phyloP scores from a whole-genome alignment of 1,140 invertebrate genomes.

The Pogonomyrmex barbatus region DNA sequence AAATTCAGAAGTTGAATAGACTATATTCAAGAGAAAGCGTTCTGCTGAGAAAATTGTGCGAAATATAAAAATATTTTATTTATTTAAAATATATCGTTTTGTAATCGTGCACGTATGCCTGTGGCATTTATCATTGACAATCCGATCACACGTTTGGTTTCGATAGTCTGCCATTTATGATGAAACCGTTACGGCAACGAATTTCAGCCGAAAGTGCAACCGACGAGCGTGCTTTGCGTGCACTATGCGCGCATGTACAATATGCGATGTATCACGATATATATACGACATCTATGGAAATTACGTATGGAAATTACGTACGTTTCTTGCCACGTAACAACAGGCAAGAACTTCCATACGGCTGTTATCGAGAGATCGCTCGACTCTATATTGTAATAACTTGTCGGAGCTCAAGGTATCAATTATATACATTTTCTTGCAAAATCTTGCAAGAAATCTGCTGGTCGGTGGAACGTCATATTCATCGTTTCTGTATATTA shows the following conservation, averaged over 20 bases:
- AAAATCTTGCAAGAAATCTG: conserved; percentile 36
- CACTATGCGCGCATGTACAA: conserved; percentile 4
- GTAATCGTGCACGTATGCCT: not conserved
- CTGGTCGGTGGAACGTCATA: not conserved
- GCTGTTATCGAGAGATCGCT: conserved; percentile 44
- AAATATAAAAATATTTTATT: no score
- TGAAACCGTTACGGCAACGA: not conserved
- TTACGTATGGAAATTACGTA: no score
- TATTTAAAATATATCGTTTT: not conserved
- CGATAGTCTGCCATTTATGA: conserved; percentile 32
- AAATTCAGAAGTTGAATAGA: no score
- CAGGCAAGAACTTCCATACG: conserved; percentile 13
- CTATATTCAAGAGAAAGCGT: no score
- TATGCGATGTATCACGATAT: not conserved
- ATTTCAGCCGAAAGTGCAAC: conserved; percentile 39
- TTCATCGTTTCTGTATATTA: not conserved
- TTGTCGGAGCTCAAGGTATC: conserved; percentile 16
- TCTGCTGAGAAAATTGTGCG: no score
- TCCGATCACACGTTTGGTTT: conserved; percentile 7
- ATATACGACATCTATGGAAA: conserved; percentile 35
- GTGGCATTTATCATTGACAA: conserved; percentile 1
- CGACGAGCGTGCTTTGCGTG: conserved; percentile 44
- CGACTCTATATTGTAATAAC: not conserved
- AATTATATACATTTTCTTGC: conserved; percentile 44
- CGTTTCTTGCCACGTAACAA: conserved; percentile 20